Evolutionary conservation across 1,140 invertebrate genomes (phyloP), one percentile per base, ranked within the genome.

Genomic region (Hetaerina americana): DNA sequence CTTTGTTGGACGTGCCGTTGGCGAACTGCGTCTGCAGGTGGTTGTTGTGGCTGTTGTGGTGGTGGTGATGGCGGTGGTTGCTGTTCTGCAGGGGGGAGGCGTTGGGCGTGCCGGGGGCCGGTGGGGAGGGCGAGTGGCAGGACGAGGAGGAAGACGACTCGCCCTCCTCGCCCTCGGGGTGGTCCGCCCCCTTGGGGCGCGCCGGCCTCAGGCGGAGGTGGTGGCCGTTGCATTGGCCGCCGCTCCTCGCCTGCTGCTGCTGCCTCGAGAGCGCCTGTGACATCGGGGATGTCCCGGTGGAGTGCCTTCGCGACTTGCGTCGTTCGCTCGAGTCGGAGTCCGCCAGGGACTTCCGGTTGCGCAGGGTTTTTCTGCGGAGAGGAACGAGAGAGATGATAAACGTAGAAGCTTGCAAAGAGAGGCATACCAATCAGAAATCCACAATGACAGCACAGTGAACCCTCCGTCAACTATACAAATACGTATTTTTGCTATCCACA

Each of bases 231-330:
- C 29, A 25, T 25, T 25, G 70, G 31, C 26, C 77, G 5, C 80
- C 75, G 71, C 79, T 80, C 72, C 82, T 75, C 26, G 78, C 77
- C 81, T 80, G 78, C 57, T n/a, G n/a, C n/a, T n/a, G n/a, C 40
- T 57, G 40, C 10, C 40, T 12, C 15, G 40, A 12, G 1, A 57
- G 40, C 22, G 40, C 15, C 40, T 57, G 40, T 12, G 81, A 84
- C 27, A 84, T 77, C 0, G 87, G 87, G 71, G 86, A 85, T 26
- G 84, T 89, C 49, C 85, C 88, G 1, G 87, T 88, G 57, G 89
- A 91, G 79, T 91, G 88, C 75, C 91, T 83, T 15, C 90, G 84
- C 70, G 91, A 90, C 79, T 91, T 93, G 70, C 92, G 82, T 27
- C 89, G 83, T 75, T 92, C 89, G 31, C 86, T 83, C 27, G 85